phyloP scores from a whole-genome alignment of 2,113 vertebrate genomes.

The Oreochromis spilurus region DNA sequence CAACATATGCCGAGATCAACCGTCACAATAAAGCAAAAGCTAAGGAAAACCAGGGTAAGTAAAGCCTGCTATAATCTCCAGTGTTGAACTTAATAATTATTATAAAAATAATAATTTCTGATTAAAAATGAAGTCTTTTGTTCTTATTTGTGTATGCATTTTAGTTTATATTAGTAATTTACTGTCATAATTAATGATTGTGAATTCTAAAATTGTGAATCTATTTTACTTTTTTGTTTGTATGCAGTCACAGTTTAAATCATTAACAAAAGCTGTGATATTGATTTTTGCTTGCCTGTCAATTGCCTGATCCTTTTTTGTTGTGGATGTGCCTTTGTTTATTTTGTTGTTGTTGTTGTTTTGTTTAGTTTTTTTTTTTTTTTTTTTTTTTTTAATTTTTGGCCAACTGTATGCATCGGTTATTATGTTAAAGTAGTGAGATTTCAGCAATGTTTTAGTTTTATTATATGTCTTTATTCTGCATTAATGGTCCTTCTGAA shows the following conservation, averaged over 20 bases:
- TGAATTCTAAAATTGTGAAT: neutral
- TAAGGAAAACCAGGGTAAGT: neutral
- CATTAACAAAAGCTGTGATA: neutral
- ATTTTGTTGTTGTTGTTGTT: neutral
- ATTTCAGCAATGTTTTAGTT: accelerated
- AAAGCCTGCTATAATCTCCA: neutral
- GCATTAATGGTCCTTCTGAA: neutral
- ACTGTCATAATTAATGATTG: neutral
- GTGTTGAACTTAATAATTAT: accelerated
- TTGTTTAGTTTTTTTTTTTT: neutral
- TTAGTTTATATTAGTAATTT: neutral
- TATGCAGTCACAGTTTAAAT: neutral
- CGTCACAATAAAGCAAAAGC: neutral
- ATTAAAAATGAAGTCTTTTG: accelerated
- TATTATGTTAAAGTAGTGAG: neutral
- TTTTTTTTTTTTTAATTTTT: neutral
- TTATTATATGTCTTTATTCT: neutral
- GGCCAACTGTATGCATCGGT: neutral
- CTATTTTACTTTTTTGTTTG: neutral
- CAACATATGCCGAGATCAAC: neutral
- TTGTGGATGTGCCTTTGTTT: neutral
- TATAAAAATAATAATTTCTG: neutral
- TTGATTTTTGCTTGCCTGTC: neutral
- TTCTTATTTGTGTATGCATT: accelerated
- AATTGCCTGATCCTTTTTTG: neutral